Base-by-base conservation (phyloP, 2,888 invertebrate species). In the Aporophyla nigra region DNA sequence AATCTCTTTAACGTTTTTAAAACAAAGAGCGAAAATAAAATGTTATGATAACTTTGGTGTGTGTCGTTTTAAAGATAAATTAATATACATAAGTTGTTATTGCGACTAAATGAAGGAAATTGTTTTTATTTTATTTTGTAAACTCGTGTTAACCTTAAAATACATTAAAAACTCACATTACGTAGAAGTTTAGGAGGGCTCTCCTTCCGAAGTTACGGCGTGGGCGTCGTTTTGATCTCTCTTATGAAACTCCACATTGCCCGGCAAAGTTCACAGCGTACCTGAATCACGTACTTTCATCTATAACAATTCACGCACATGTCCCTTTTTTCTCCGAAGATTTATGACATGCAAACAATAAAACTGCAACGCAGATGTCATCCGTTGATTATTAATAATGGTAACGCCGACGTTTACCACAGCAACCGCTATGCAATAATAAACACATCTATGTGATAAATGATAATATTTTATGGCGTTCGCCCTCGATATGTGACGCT, bases 401-500 rank as follows among this genome's bases (percentile, higher is more conserved):
- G 92, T 92, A 93, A 94, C 95, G 94, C 94, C 95, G 93, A 93
- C 95, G 92, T 95, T 95, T 94, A 95, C 96, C 96, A 92, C 96
- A 94, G 94, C 93, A 93, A 95, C 95, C 94, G 85, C 93, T 92
- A 91, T 90, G 94, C 94, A 93, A 94, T 94, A 95, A 94, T 95
- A 95, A 95, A 96, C 95, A 95, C 93, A 93, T 93, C 93, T 90
- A 90, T 87, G 89, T 96, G 96, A 96, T 96, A 96, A 96, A 96
- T 96, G 95, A 95, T 95, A 92, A 94, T 94, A 94, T 95, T 96
- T 96, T 95, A 96, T 95, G 93, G 95, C 92, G 88, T 92, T 94
- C 92, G 94, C 95, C 94, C 95, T 95, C 94, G 87, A 94, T 94
- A 93, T 90, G 90, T 90, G 93, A 93, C 91, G 93, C 90, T 95